Evolutionary conservation across 2,113 vertebrate genomes (phyloP).

Genomic region (Struthidea cinerea): DNA sequence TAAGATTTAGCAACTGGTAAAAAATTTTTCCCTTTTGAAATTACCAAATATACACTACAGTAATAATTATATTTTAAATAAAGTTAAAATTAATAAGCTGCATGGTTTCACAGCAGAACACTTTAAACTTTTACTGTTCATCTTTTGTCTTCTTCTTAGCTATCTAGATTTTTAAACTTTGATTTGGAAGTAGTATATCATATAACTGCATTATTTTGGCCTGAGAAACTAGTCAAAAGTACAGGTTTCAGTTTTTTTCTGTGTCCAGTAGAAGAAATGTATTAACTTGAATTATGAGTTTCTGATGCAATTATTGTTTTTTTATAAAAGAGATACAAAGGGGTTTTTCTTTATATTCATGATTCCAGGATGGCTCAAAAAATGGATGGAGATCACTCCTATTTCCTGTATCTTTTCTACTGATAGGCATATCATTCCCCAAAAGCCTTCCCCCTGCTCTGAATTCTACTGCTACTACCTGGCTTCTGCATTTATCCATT

Average conservation of each 20-base stretch:
- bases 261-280: background rate
- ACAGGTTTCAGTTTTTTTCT: background rate
- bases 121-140: background rate
- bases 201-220: background rate
- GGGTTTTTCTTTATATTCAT: background rate
- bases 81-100: background rate
- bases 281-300: background rate
- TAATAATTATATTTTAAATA: conserved; percentile 18
- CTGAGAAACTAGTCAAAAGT: background rate
- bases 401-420: background rate
- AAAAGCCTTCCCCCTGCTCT: accelerated
- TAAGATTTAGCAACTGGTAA: background rate
- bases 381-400: background rate
- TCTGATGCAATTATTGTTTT: background rate
- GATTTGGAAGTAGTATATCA: background rate
- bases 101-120: background rate
- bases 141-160: background rate
- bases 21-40: conserved; percentile 5
- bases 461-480: background rate
- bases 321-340: background rate
- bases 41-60: background rate
- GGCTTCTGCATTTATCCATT: background rate
- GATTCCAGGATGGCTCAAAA: background rate
- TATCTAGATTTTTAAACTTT: background rate
- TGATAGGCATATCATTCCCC: background rate